Evolutionary conservation across 2,797 vertebrate genomes (phyloP), one percentile per base, ranked within the genome.

Genomic region (Denticeps clupeoides): DNA sequence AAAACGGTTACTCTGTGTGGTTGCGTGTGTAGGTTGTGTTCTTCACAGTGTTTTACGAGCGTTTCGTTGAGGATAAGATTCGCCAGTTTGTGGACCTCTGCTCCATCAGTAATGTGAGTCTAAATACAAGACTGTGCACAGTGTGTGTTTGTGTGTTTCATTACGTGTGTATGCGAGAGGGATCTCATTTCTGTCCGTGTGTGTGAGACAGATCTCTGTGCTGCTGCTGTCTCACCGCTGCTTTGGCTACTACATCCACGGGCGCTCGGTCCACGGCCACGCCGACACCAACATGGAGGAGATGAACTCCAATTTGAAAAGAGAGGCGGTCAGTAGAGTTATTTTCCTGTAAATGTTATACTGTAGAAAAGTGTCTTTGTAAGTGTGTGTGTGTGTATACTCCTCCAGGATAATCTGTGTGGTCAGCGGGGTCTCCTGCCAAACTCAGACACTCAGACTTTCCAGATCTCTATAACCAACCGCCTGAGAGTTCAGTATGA

Each of bases 231-330:
- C 88, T 33, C 81, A 93, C 49, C 83, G 66, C 56, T 97, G 93
- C 73, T 97, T 91, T 77, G 95, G 95, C 18, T 90, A 95, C 74
- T 99, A 99, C 60, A 91, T 99, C 59, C 95, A 99, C 2, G 93
- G 95, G 3, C 88, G 91, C 40, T 97, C 93, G 11, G 92, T 97
- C 26, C 93, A 99, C n/a, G 95, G 95, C n/a, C 88, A 93, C 22
- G 84, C 93, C 9, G 93, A 97, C 62, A 96, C 93, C 45, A 93
- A 93, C 67, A 99, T 99, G 91, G 93, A 97, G 72, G 91, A 96
- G 68, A 96, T 99, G 87, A 95, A 90, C 71, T 68, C 78, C 68
- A 94, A 96, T 70, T 75, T 99, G 55, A 96, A 89, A 65, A 89
- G 93, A 78, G 95, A 99, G 73, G 80, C 85, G 46, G 95, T 99